phyloP scores from a whole-genome alignment of 2,888 invertebrate genomes.

The Drosophila nigritarsus region DNA sequence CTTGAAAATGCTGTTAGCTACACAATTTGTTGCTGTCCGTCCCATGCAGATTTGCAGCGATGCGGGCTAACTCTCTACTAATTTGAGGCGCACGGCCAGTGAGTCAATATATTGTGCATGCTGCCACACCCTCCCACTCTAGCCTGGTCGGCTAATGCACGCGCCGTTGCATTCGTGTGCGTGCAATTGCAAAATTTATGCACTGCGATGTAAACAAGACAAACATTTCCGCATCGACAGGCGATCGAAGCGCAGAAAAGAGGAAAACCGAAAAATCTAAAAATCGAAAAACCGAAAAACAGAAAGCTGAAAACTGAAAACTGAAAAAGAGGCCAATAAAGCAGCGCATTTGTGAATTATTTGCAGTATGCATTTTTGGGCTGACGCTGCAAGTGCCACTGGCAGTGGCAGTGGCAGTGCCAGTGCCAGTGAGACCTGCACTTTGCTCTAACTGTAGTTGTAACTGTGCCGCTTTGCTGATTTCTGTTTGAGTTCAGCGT shows the following conservation, averaged over 20 bases:
- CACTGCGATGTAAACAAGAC: constrained; percentile 79
- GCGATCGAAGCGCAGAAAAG: constrained; percentile 30
- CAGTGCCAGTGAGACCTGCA: constrained; percentile 14
- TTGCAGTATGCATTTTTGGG: constrained; percentile 72
- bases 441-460: constrained; percentile 8
- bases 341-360: constrained; percentile 71
- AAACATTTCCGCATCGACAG: constrained; percentile 69
- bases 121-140: neutral
- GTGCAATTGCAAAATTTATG: constrained; percentile 81
- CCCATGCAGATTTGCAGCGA: constrained; percentile 60
- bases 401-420: neutral
- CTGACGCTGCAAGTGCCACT: constrained; percentile 36
- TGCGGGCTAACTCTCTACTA: constrained; percentile 45
- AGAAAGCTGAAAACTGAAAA: neutral
- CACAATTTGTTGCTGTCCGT: constrained; percentile 76
- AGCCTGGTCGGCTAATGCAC: constrained; percentile 33
- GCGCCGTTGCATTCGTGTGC: constrained; percentile 61
- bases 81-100: constrained; percentile 64
- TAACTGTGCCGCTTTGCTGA: constrained; percentile 37
- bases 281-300: constrained; percentile 2
- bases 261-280: constrained; percentile 12
- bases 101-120: constrained; percentile 58
- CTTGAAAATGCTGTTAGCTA: constrained; percentile 81
- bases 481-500: constrained; percentile 42
- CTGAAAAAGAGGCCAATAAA: constrained; percentile 36